Evolutionary conservation across 2,888 invertebrate species (phyloP), one percentile per base, ranked within the genome.

Genomic region (Amphipoea oculea): DNA sequence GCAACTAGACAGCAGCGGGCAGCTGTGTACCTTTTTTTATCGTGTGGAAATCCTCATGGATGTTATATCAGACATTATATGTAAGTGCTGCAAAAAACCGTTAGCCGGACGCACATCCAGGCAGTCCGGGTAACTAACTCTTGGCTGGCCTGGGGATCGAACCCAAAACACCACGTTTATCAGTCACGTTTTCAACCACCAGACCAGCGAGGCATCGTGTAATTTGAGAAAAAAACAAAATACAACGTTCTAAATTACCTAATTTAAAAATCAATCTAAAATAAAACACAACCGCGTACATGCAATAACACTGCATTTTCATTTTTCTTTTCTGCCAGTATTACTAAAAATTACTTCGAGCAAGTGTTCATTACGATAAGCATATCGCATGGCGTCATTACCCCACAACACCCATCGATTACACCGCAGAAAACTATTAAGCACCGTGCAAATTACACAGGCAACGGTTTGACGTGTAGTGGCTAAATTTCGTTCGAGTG

Each of bases 371-470:
- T 87, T 77, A 87, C 80, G 87, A 85, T 86, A 89, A 88, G 83
- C 77, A 75, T 85, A 88, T 87, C 77, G 89, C 86, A 81, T 82
- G 84, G 45, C 88, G 88, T 87, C 88, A 89, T 89, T 88, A 89
- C 77, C 66, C 83, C 73, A 73, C 83, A 87, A 86, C 79, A 88
- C 80, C 76, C 81, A 83, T 88, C 81, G 88, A 88, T 90, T 90
- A 90, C 82, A 81, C 69, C 82, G 12, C 78, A 82, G 89, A 89
- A 90, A 90, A 90, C 90, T 89, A 89, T 89, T 90, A 90, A 73
- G 77, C 66, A 75, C 82, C 82, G 75, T 83, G 88, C 75, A 90
- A 90, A 90, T 90, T 90, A 86, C 68, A 88, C 72, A 29, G 85
- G 79, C 66, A 69, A 70, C 66, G 71, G 36, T 79, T 71, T 81